Base-by-base conservation (phyloP, 2,113 vertebrate genomes). In the Toxotes jaculatrix region DNA sequence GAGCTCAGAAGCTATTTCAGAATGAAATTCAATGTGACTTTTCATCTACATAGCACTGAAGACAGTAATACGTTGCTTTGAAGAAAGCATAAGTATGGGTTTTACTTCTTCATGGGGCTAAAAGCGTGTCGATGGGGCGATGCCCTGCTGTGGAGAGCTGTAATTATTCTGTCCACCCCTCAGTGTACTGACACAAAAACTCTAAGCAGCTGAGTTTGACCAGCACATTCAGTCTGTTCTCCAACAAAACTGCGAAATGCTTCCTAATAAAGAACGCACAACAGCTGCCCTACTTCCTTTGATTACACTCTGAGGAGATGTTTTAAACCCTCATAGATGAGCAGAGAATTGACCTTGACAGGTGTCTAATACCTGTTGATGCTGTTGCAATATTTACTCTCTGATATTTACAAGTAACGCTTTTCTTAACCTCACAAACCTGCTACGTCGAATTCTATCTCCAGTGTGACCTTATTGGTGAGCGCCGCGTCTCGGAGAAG, bases 381-480 rank as follows among this genome's bases (percentile, higher is more conserved):
- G 42, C 3, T 43, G 38, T 8, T 8, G 7, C 38, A 43, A 7
- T 43, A 42, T 10, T 27, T 27, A 27, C 1, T 27, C 27, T 27
- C 27, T 27, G 27, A 40, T 6, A 7, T 40, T 40, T 7, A 40
- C 38, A 11, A 43, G 27, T 27, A 27, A 27, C 1, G 27, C 27
- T 27, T 27, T 27, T 27, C 27, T 27, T 27, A 27, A 27, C 27
- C 5, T 63, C 34, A 92, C 83, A 0, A 80, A 99, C 98, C 98
- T 82, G 98, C 98, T 0, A 99, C 98, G 16, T 99, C 98, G 4
- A 99, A 99, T 61, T 99, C 98, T 0, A 99, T 92, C 88, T 99
- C 98, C 0, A 99, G 92, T 5, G 95, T 87, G 31, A 99, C 98
- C 89, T 96, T 98, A 90, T 96, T 98, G 12, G 96, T 95, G 78